Conservation (phyloP, 1,140 invertebrate genomes). For the Elysia chlorotica region DNA sequence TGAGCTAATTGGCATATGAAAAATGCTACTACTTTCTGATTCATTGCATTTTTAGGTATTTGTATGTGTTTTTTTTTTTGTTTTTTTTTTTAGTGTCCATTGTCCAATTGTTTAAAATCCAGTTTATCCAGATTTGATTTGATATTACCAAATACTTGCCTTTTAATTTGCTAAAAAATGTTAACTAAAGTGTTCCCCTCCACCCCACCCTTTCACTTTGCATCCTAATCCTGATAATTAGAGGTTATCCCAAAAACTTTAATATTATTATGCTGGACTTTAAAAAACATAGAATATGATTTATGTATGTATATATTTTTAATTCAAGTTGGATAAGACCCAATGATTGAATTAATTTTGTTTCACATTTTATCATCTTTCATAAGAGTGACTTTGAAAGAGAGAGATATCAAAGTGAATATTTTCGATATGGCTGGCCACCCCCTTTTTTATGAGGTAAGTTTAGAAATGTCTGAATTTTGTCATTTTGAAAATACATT, state of each 20-base stretch:
- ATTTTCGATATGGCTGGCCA: constrained; percentile 66
- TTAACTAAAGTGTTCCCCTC: too few relatives aligned
- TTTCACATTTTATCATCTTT: constrained; percentile 1
- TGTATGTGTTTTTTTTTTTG: not conserved
- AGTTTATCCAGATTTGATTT: too few relatives aligned
- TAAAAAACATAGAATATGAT: too few relatives aligned
- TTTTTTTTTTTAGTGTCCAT: not conserved
- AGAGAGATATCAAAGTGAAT: constrained; percentile 62
- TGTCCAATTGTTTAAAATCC: not conserved
- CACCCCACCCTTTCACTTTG: too few relatives aligned
- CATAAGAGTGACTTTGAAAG: constrained; percentile 54
- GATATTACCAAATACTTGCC: too few relatives aligned
- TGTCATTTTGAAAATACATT: too few relatives aligned
- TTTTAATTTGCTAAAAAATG: not conserved
- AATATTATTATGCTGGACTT: too few relatives aligned
- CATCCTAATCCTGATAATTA: too few relatives aligned
- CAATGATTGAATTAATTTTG: not conserved
- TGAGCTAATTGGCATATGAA: too few relatives aligned
- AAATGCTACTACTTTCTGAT: too few relatives aligned
- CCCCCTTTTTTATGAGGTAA: constrained; percentile 64
- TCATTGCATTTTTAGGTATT: too few relatives aligned
- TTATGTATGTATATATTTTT: not conserved
- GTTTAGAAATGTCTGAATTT: constrained; percentile 6
- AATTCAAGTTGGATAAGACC: not conserved
- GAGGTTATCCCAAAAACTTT: too few relatives aligned